Evolutionary conservation across 2,888 invertebrate genomes (phyloP).

Genomic region (Drosophila mimetica): DNA sequence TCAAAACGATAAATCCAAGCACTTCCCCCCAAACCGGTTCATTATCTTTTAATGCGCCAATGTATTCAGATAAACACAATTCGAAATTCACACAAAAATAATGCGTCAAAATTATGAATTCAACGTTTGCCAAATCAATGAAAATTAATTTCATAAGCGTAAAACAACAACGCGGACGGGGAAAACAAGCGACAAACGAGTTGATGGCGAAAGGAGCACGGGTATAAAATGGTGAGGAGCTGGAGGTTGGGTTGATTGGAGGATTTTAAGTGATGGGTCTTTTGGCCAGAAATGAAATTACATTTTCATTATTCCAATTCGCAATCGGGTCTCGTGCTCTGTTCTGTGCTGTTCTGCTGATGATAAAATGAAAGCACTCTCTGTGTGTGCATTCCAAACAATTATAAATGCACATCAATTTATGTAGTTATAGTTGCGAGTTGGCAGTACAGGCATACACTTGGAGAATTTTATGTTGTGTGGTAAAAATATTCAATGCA

Average conservation of each 20-base stretch:
- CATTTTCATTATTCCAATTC: conserved; percentile 75
- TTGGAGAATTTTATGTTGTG: neutral
- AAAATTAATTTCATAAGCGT: conserved; percentile 76
- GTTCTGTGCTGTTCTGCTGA: conserved; percentile 22
- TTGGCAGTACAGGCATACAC: conserved; percentile 21
- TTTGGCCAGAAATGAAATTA: conserved; percentile 68
- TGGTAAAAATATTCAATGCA: neutral
- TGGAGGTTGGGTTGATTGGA: neutral
- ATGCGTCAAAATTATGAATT: conserved; percentile 81
- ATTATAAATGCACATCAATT: conserved; percentile 78
- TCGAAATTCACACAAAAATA: conserved; percentile 76
- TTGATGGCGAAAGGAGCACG: conserved; percentile 2
- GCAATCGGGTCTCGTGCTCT: conserved; percentile 11
- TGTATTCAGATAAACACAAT: conserved; percentile 66
- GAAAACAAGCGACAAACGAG: conserved; percentile 51
- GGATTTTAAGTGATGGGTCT: conserved; percentile 55
- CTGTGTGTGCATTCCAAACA: conserved; percentile 51
- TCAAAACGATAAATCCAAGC: conserved; percentile 12
- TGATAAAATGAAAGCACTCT: conserved; percentile 24
- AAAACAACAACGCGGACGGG: conserved; percentile 46
- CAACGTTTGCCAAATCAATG: conserved; percentile 80
- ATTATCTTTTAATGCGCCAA: conserved; percentile 72
- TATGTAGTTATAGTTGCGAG: conserved; percentile 47
- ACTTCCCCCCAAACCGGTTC: conserved; percentile 33
- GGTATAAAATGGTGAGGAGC: conserved; percentile 1